Evolutionary conservation across 2,113 vertebrate genomes (phyloP).

Genomic region (Epinephelus fuscoguttatus): DNA sequence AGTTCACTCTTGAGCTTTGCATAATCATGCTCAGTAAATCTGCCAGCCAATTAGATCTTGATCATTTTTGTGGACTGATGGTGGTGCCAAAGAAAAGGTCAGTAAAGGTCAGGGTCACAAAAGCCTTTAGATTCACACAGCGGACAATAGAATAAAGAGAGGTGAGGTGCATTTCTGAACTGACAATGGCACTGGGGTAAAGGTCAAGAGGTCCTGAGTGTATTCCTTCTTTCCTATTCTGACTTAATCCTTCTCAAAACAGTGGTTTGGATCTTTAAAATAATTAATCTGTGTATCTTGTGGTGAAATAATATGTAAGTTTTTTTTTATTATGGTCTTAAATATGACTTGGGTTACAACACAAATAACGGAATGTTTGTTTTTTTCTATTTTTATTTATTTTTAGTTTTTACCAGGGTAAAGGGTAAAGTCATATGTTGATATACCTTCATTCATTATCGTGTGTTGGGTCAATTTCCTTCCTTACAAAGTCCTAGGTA

Average conservation of each 20-base stretch:
- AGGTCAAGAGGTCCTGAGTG: background rate
- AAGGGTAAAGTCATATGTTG: background rate
- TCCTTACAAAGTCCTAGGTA: background rate
- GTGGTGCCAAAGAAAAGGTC: background rate
- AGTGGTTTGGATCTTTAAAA: background rate
- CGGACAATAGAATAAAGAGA: background rate
- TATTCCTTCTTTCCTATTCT: background rate
- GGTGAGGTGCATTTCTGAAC: conserved; percentile 2
- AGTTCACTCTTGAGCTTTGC: background rate
- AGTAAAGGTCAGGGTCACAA: conserved; percentile 7
- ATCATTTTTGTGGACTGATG: background rate
- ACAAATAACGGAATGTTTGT: background rate
- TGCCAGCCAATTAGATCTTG: background rate
- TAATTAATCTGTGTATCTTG: background rate
- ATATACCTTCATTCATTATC: background rate
- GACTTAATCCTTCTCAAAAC: background rate
- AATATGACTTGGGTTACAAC: background rate
- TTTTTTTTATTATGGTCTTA: background rate
- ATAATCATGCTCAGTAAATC: background rate
- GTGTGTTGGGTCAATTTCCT: background rate
- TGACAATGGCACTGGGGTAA: background rate
- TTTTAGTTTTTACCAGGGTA: too few relatives aligned
- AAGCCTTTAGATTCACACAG: background rate
- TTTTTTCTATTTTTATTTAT: background rate
- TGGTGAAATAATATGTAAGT: background rate